Conservation (phyloP, 2,888 invertebrate species). For the Acanthosoma haemorrhoidale region DNA sequence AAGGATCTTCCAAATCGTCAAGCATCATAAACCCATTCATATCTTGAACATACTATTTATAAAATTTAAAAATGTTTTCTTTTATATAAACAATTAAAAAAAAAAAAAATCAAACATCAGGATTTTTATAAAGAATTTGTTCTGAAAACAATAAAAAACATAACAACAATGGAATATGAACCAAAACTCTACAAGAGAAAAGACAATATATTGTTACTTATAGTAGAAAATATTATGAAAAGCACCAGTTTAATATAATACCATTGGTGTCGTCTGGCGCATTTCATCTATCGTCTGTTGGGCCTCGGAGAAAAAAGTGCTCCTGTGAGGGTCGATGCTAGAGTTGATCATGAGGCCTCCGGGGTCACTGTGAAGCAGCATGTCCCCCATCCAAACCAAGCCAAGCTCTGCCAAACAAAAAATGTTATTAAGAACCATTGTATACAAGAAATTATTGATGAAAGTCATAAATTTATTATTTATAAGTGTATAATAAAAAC, state of each 20-base stretch:
- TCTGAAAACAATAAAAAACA: too few relatives aligned
- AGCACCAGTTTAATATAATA: slow-evolving; percentile 44
- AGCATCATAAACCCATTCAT: slow-evolving; percentile 47
- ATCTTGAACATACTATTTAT: slow-evolving; percentile 41
- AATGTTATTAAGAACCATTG: neutral
- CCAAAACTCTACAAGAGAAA: neutral
- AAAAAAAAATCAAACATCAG: neutral
- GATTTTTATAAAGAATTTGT: too few relatives aligned
- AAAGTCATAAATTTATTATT: neutral
- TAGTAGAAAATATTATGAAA: slow-evolving; percentile 23
- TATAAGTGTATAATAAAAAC: neutral
- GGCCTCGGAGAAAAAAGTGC: slow-evolving; percentile 47
- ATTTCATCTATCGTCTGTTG: slow-evolving; percentile 38
- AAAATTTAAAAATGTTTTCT: neutral
- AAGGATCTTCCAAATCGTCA: slow-evolving; percentile 48
- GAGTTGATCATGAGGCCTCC: slow-evolving; percentile 47
- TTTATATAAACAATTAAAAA: neutral
- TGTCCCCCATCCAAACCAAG: slow-evolving; percentile 65
- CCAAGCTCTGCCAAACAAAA: slow-evolving; percentile 50
- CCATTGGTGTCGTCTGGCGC: slow-evolving; percentile 47
- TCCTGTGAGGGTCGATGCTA: slow-evolving; percentile 45
- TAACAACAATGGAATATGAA: neutral
- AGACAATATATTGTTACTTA: neutral
- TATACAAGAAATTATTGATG: too few relatives aligned
- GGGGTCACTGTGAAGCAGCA: slow-evolving; percentile 50